Conservation (phyloP, 2,113 vertebrate genomes). For the Varanus komodoensis region DNA sequence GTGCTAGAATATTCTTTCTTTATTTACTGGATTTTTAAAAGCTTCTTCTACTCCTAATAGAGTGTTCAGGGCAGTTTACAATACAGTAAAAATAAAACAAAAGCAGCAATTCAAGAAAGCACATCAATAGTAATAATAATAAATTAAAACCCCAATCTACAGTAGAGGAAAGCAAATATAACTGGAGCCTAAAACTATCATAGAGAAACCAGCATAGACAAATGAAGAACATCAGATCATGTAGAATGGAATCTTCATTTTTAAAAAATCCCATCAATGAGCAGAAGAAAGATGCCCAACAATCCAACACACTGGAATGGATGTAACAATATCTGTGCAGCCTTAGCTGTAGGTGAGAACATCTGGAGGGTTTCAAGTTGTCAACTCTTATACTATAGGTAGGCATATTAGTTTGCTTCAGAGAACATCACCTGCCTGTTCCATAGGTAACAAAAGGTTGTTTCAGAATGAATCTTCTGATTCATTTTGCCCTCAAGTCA, state of each 20-base stretch:
- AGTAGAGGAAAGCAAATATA: background rate
- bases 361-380: background rate
- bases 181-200: background rate
- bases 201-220: background rate
- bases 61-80: background rate
- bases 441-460: background rate
- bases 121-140: background rate
- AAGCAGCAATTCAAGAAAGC: too few species aligned
- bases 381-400: background rate
- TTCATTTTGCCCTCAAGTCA: background rate
- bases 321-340: too few species aligned
- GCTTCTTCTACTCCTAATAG: background rate
- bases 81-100: background rate
- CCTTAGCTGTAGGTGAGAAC: too few species aligned
- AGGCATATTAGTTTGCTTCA: background rate
- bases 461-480: background rate
- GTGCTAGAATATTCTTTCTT: background rate
- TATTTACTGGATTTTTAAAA: background rate
- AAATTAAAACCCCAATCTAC: too few species aligned
- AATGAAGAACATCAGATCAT: background rate
- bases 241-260: too few species aligned
- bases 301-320: too few species aligned
- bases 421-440: background rate
- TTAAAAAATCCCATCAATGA: too few species aligned
- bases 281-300: too few species aligned